Evolutionary conservation across 2,888 invertebrate species (phyloP), one percentile per base, ranked within the genome.

Genomic region (Drosophila rubida): DNA sequence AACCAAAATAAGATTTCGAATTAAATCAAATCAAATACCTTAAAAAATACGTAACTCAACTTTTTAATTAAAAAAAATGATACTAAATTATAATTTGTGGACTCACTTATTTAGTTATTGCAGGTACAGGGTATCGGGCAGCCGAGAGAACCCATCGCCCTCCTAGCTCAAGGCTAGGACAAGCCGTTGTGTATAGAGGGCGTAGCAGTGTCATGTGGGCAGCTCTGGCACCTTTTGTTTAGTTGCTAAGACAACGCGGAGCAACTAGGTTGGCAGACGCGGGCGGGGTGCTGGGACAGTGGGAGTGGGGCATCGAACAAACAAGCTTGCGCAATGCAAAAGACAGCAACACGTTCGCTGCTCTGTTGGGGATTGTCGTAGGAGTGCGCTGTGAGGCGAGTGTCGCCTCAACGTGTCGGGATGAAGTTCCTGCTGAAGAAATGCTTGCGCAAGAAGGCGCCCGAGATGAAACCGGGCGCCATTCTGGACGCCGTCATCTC

Each of bases 401-500:
- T 4, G 51, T 19, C 30, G n/a, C 11, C 3, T 9, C 7, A n/a
- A n/a, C 4, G 11, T 16, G 13, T 1, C 35, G 14, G 44, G 22
- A 91, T 91, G 91, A 90, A 87, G 69, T 88, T 91, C 30, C 87
- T 91, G 60, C 79, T 91, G 6, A 91, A 90, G 68, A 90, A 86
- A 89, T 91, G 90, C 72, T 82, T 91, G 46, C 89, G 92, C 8
- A 92, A 91, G 65, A 92, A 91, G 68, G 90, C 90, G 27, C 91
- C 90, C 30, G 91, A 92, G 78, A 90, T 91, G 90, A 91, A 91
- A 71, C 92, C 92, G 8, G 96, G 97, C 55, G 96, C 96, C 35
- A 97, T 97, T 66, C 94, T 97, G 86, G 97, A 97, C 91, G 94
- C 97, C 46, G 97, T 97, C 71, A 97, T 97, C 88, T 97, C 97